A percentile compares a stretch with the other conserved stretches of the same genome.
These are phyloP conservation scores for Coelinius sp. DNA, from an alignment of 2,888 invertebrate genomes.

Conservation along the genomic window DNA sequence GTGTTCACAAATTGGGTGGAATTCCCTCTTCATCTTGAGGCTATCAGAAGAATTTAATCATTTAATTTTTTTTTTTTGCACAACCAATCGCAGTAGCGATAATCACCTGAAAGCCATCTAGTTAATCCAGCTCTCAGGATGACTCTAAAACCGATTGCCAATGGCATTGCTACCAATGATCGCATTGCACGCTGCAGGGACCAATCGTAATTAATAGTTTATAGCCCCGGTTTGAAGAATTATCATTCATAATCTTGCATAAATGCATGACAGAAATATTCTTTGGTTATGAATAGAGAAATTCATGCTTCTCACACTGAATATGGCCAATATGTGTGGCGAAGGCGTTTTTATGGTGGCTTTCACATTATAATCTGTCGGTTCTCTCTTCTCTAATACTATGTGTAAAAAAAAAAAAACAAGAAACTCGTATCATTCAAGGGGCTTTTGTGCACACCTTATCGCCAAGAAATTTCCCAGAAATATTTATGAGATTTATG, in stretches of 20 bases:
- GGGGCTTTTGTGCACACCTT: not conserved
- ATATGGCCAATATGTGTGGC: conserved; percentile 1
- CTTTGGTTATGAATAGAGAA: not conserved
- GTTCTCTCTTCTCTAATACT: not conserved
- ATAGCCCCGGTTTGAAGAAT: conserved; percentile 20
- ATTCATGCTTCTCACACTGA: not conserved
- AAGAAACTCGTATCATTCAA: not conserved
- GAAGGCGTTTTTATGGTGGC: not conserved
- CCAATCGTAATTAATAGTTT: conserved; percentile 27
- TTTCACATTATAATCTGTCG: conserved; percentile 18
- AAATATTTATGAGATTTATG: not conserved
- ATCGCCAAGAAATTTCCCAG: not conserved
- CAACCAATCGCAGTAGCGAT: conserved; percentile 1
- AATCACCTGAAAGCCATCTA: conserved; percentile 4
- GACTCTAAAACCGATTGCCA: conserved; percentile 20
- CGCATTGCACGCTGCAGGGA: conserved; percentile 4
- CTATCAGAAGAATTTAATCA: not conserved
- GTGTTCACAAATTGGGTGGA: not conserved
- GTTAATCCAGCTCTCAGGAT: conserved; percentile 15
- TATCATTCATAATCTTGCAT: conserved; percentile 26
- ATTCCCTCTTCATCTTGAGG: not conserved
- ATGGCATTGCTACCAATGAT: conserved; percentile 18
- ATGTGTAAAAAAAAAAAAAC: not conserved
- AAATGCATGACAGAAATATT: conserved; percentile 17
- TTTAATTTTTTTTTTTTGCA: not conserved